phyloP scores from a whole-genome alignment of 2,888 invertebrate species.

The Sarcophaga variegata region DNA sequence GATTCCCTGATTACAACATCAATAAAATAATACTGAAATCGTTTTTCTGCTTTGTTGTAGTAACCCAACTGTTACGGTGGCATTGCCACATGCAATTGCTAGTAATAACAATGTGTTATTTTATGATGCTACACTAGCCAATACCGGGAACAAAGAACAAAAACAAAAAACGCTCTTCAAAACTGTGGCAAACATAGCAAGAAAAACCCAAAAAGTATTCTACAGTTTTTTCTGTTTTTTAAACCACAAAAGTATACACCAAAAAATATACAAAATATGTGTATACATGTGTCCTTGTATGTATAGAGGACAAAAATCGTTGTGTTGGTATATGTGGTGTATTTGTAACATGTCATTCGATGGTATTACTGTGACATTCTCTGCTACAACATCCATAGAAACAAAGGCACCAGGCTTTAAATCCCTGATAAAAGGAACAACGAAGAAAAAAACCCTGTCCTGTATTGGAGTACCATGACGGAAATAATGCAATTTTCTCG shows the following conservation, averaged over 20 bases:
- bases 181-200: too few relatives aligned
- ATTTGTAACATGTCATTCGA: not conserved
- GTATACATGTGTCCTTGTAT: not conserved
- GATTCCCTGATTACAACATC: not conserved
- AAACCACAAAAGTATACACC: not conserved
- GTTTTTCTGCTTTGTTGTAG: not conserved
- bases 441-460: conserved; percentile 9
- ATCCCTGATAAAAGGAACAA: not conserved
- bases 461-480: conserved; percentile 31
- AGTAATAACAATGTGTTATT: conserved; percentile 45
- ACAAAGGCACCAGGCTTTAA: too few relatives aligned
- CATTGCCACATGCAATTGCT: conserved; percentile 10
- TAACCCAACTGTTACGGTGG: conserved; percentile 5
- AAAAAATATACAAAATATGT: not conserved
- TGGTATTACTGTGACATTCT: not conserved
- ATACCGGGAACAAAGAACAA: not conserved
- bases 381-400: too few relatives aligned
- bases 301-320: not conserved
- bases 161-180: not conserved
- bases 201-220: conserved; percentile 34
- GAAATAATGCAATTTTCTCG: conserved; percentile 56
- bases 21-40: conserved; percentile 35
- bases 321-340: not conserved
- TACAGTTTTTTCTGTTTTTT: not conserved
- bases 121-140: conserved; percentile 25